Evolutionary conservation across 1,140 invertebrate genomes (phyloP), one percentile per base, ranked within the genome.

Genomic region (Propsilocerus akamusi): DNA sequence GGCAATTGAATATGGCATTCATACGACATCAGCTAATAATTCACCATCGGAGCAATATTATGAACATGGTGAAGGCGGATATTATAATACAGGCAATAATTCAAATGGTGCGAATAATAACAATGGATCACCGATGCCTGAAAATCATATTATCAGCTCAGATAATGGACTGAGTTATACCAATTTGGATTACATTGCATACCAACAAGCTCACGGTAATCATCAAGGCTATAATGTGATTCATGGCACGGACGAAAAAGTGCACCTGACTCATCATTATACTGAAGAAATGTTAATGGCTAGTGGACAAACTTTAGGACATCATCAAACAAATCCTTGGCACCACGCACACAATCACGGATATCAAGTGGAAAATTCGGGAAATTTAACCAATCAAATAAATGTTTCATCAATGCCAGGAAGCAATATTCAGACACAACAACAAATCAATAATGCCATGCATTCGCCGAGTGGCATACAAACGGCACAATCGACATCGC

Each of bases 101-200:
- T 20, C 17, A 6, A 41, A 20, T 17, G 22, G 14, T 20, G 10
- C 12, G 6, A 41, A 17, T 17, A 41, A 41, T 20, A 41, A 41
- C 17, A 41, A 41, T 48, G 60, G 56, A 48, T 64, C 61, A 30
- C 59, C 61, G 1, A 5, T 20, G 20, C 59, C 61, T 5, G 61
- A 67, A 4, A 63, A 69, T 3, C 69, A 74, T 8, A 86, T 88
- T 17, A 88, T 89, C 47, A 86, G 80, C 55, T 81, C 84, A 0
- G 81, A 86, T 55, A 85, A 85, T 50, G 86, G 87, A 0, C 66
- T 91, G 34, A 88, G 86, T 60, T 93, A 93, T 62, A 92, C 88
- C 0, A 92, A 92, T 65, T 65, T 93, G 57, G 88, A 93, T 67
- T 87, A 86, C 55, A 55, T 62, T 20, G 34, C 34, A 23, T 65